A percentile compares a stretch with the other conserved stretches of the same genome.
Evolutionary conservation across 2,888 invertebrate species (phyloP).

Genomic region (Macrostomum cliftonense): DNA sequence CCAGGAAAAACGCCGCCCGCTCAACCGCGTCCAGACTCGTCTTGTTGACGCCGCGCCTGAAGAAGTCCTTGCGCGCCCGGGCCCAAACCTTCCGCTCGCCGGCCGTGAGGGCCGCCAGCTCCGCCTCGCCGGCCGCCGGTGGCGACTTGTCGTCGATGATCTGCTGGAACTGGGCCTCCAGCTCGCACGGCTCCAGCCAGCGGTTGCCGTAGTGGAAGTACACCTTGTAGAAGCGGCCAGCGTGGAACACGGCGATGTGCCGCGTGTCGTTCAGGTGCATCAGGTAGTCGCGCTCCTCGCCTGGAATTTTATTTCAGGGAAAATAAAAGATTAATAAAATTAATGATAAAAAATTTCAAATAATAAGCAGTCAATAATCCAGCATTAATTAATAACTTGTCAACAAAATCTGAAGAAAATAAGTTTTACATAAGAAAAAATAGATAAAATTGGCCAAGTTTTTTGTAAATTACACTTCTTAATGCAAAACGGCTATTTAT

Average conservation of each 20-base stretch:
- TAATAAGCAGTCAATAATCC: too few relatives aligned
- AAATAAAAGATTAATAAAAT: too few relatives aligned
- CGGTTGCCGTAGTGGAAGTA: constrained; percentile 62
- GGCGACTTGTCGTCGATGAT: constrained; percentile 56
- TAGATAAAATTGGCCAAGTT: too few relatives aligned
- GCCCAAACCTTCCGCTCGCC: constrained; percentile 68
- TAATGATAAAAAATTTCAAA: too few relatives aligned
- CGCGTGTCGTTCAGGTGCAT: constrained; percentile 70
- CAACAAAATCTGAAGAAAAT: too few relatives aligned
- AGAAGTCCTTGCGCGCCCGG: constrained; percentile 49
- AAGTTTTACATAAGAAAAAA: too few relatives aligned
- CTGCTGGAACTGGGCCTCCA: constrained; percentile 73
- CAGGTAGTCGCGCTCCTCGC: constrained; percentile 53
- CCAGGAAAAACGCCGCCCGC: constrained; percentile 69
- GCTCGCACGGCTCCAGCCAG: constrained; percentile 64
- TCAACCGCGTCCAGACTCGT: constrained; percentile 73
- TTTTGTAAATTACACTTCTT: too few relatives aligned
- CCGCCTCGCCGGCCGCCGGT: constrained; percentile 61
- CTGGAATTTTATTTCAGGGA: too few relatives aligned
- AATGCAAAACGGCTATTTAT: too few relatives aligned
- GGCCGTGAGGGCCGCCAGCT: constrained; percentile 71
- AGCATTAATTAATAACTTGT: too few relatives aligned
- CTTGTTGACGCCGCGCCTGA: constrained; percentile 69
- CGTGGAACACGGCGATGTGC: constrained; percentile 78
- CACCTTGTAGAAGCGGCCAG: constrained; percentile 80